phyloP scores from a whole-genome alignment of 1,140 invertebrate genomes.

The Oncopodura yosiiana region DNA sequence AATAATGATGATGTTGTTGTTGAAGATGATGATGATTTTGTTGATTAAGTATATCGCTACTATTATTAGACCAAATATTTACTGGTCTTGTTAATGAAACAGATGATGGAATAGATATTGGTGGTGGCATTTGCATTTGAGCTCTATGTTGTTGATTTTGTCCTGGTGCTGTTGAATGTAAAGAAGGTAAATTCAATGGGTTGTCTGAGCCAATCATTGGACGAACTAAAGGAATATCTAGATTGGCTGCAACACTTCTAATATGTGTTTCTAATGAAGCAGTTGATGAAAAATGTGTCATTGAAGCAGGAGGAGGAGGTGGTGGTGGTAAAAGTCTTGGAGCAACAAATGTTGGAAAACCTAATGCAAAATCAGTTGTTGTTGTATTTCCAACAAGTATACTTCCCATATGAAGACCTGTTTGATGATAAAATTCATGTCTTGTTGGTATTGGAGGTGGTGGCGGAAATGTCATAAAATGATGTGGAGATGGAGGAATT shows the following conservation, averaged over 20 bases:
- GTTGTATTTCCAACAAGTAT: too few species aligned
- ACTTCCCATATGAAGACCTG: too few species aligned
- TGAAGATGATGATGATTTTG: too few species aligned
- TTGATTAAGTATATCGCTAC: too few species aligned
- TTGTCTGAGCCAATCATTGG: conserved; percentile 22
- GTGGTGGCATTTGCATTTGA: not conserved
- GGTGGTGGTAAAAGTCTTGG: too few species aligned
- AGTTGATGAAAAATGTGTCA: conserved; percentile 21
- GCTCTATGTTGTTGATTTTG: not conserved
- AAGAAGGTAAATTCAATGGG: conserved; percentile 2
- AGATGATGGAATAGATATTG: not conserved
- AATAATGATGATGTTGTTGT: conserved; percentile 14
- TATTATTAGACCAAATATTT: conserved; percentile 12
- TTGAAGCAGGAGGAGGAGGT: too few species aligned
- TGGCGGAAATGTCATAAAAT: not conserved
- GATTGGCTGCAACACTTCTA: conserved; percentile 31
- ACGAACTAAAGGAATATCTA: conserved; percentile 33
- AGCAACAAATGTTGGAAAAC: too few species aligned
- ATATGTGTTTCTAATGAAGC: conserved; percentile 33
- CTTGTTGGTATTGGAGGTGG: not conserved
- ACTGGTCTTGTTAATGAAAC: conserved; percentile 2
- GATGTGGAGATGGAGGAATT: conserved; percentile 4
- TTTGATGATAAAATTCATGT: too few species aligned
- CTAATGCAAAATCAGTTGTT: too few species aligned
- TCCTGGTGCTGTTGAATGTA: not conserved